Conservation (phyloP, 1,140 invertebrate species). For the Drosophila pruinosa region DNA sequence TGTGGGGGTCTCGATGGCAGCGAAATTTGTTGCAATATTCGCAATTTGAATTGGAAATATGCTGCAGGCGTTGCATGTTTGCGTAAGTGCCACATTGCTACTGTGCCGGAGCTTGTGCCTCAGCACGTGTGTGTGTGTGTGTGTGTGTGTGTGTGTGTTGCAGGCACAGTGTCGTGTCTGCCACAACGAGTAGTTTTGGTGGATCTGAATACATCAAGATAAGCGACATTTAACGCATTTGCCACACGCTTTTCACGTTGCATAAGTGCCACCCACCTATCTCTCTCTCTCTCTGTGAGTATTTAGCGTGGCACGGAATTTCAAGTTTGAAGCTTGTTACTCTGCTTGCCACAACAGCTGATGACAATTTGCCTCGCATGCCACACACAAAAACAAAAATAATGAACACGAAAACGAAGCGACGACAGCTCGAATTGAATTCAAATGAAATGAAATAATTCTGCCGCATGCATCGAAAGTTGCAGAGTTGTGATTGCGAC, state of each 20-base stretch:
- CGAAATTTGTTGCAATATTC: conserved; percentile 64
- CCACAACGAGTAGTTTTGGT: no score
- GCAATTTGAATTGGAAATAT: conserved; percentile 67
- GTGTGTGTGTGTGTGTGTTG: conserved; percentile 15
- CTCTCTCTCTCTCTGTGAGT: neutral
- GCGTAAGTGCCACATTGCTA: conserved; percentile 41
- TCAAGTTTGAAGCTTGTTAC: conserved; percentile 36
- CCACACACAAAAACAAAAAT: neutral
- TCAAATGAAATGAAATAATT: neutral
- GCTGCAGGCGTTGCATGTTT: conserved; percentile 63
- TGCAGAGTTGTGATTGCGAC: neutral
- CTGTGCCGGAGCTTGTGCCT: neutral
- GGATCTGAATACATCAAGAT: conserved; percentile 50
- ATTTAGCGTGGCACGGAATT: conserved; percentile 12
- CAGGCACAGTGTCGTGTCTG: no score
- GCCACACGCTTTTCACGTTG: conserved; percentile 46
- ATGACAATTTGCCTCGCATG: neutral
- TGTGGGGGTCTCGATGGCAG: neutral
- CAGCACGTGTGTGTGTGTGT: conserved; percentile 13
- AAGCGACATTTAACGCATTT: conserved; percentile 65
- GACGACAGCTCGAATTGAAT: neutral
- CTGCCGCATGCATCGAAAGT: no score
- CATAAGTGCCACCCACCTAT: conserved; percentile 15
- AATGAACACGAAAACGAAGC: neutral
- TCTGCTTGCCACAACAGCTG: neutral